These are phyloP conservation scores for Podocnemis expansa DNA, from an alignment of 2,113 vertebrate genomes.

Conservation along the genomic window DNA sequence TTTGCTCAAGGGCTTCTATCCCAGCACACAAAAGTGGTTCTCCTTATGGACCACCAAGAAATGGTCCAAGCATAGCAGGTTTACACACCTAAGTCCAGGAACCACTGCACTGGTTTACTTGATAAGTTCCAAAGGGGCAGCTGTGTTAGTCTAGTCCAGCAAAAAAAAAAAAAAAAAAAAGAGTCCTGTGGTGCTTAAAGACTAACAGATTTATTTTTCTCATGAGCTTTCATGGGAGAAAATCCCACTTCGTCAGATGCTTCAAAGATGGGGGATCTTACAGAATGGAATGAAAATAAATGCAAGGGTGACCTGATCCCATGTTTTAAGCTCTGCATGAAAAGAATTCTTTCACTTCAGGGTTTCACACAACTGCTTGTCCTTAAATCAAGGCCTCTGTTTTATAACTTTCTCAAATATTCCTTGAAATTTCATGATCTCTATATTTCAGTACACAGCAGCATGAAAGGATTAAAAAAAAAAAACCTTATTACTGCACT, in stretches of 20 bases:
- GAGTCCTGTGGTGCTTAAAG: no score
- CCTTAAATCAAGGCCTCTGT: not conserved
- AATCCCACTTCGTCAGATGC: no score
- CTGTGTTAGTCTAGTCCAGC: no score
- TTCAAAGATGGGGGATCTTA: no score
- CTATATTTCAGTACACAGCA: constrained; percentile 27
- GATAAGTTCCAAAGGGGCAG: no score
- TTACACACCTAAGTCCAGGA: not conserved
- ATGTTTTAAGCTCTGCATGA: not conserved
- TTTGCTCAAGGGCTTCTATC: not conserved
- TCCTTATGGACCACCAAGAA: not conserved
- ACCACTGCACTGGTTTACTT: constrained; percentile 16
- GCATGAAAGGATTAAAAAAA: constrained; percentile 2
- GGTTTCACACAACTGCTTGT: not conserved
- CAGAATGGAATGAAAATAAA: no score
- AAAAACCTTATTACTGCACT: constrained; percentile 41
- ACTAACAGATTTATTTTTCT: no score
- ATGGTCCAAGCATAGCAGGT: not conserved
- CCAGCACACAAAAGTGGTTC: not conserved
- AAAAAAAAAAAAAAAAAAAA: no score
- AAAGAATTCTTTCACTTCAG: not conserved
- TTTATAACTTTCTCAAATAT: not conserved
- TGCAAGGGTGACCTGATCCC: no score
- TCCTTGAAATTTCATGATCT: constrained; percentile 5
- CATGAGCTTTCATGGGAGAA: no score